Percentiles rank a stretch among this genome's conserved stretches.
These are phyloP conservation scores for Periophthalmus magnuspinnatus DNA, from an alignment of 2,797 vertebrate species.

Conservation along the genomic window DNA sequence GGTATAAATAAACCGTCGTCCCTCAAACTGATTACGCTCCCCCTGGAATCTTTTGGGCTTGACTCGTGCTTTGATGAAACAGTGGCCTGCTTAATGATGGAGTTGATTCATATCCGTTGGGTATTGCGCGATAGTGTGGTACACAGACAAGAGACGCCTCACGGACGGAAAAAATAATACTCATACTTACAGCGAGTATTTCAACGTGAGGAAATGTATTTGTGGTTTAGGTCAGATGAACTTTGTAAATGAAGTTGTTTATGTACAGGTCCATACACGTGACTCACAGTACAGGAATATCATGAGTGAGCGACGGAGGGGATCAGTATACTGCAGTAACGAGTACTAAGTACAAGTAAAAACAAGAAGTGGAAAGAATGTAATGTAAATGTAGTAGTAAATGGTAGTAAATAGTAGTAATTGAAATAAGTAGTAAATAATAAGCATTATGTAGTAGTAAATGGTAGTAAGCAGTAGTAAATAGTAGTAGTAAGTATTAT, in stretches of 20 bases:
- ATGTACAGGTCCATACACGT: background rate
- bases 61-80: slow-evolving; percentile 77
- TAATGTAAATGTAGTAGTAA: too few relatives aligned
- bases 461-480: too few relatives aligned
- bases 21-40: slow-evolving; percentile 72
- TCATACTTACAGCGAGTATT: background rate
- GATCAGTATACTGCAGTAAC: too few relatives aligned
- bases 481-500: too few relatives aligned
- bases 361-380: too few relatives aligned
- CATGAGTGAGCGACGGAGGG: too few relatives aligned
- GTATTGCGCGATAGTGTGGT: slow-evolving; percentile 41
- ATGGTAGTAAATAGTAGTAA: too few relatives aligned
- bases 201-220: background rate
- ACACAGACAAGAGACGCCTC: slow-evolving; percentile 47
- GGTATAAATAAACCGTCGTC: slow-evolving; percentile 75
- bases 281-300: too few relatives aligned
- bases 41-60: slow-evolving; percentile 65
- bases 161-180: slow-evolving; percentile 16
- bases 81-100: slow-evolving; percentile 71
- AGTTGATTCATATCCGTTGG: slow-evolving; percentile 70
- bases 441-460: too few relatives aligned
- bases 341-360: too few relatives aligned
- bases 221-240: background rate
- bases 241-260: background rate
- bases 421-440: too few relatives aligned